Conservation (phyloP, 2,888 invertebrate species). For the Phengaris arion region DNA sequence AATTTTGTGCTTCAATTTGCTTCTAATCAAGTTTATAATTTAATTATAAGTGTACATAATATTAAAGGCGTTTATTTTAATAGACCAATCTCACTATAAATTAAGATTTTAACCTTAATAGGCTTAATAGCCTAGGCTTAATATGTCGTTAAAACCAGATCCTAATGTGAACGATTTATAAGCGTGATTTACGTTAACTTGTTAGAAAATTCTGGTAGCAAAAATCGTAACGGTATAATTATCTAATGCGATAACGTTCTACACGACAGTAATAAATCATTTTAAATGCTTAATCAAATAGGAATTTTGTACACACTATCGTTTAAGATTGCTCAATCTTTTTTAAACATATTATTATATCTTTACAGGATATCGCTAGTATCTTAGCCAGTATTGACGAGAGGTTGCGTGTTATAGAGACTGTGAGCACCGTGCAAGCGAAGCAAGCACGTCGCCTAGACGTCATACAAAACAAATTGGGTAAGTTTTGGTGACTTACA, state of each 20-base stretch:
- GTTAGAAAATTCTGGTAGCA: conserved; percentile 13
- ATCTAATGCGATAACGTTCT: neutral
- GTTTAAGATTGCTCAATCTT: neutral
- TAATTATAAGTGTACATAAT: conserved; percentile 3
- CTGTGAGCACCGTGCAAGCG: conserved; percentile 62
- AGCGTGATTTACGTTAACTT: neutral
- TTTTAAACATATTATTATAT: conserved; percentile 24
- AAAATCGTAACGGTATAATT: conserved; percentile 6
- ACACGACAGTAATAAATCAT: neutral
- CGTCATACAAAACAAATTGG: conserved; percentile 71
- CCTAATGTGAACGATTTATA: conserved; percentile 10
- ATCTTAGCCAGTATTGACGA: conserved; percentile 69
- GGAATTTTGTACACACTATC: neutral
- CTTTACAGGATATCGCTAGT: conserved; percentile 61
- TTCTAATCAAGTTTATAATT: conserved; percentile 11
- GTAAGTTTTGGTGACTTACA: conserved; percentile 45
- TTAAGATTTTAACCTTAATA: conserved; percentile 7
- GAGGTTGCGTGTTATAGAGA: conserved; percentile 63
- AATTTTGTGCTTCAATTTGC: conserved; percentile 16
- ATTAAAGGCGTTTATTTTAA: conserved; percentile 19
- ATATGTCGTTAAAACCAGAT: conserved; percentile 20
- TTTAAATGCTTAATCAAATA: neutral
- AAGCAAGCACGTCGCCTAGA: conserved; percentile 71
- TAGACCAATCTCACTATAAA: conserved; percentile 5
- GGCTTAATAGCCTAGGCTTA: conserved; percentile 9